Evolutionary conservation across 2,797 vertebrate genomes (phyloP).

Genomic region (Ciconia nigra): DNA sequence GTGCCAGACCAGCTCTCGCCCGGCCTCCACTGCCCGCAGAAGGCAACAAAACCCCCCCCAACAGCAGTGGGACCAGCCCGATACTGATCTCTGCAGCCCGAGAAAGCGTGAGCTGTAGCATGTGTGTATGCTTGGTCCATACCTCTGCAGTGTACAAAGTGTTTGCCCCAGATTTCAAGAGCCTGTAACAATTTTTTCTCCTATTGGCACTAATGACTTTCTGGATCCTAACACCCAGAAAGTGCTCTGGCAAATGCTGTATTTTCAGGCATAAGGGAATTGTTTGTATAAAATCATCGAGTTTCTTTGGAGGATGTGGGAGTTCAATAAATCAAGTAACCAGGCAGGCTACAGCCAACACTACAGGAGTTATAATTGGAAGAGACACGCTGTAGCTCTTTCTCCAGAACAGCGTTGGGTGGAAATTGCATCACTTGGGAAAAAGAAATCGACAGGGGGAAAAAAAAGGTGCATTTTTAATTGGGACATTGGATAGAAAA

Average conservation of each 20-base stretch:
- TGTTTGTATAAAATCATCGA: background rate
- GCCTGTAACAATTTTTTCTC: background rate
- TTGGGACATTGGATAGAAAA: background rate
- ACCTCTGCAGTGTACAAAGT: background rate
- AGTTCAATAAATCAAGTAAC: background rate
- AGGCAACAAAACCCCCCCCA: rapidly evolving
- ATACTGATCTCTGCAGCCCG: background rate
- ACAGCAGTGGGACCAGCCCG: background rate
- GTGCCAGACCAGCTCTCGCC: background rate
- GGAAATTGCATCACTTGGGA: background rate
- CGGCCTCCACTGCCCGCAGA: background rate
- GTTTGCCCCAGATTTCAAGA: background rate
- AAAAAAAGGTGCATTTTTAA: background rate
- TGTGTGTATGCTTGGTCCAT: rapidly evolving
- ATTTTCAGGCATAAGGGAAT: background rate
- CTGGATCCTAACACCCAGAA: background rate
- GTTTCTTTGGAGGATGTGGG: background rate
- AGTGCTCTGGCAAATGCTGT: background rate
- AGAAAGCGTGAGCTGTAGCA: background rate
- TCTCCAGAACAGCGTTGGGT: background rate
- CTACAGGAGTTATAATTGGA: background rate
- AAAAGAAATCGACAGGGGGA: background rate
- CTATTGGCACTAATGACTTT: background rate
- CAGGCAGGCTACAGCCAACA: background rate
- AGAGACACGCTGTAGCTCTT: background rate